Conservation (phyloP, 2,888 invertebrate species). For the Yponomeuta malinellus region DNA sequence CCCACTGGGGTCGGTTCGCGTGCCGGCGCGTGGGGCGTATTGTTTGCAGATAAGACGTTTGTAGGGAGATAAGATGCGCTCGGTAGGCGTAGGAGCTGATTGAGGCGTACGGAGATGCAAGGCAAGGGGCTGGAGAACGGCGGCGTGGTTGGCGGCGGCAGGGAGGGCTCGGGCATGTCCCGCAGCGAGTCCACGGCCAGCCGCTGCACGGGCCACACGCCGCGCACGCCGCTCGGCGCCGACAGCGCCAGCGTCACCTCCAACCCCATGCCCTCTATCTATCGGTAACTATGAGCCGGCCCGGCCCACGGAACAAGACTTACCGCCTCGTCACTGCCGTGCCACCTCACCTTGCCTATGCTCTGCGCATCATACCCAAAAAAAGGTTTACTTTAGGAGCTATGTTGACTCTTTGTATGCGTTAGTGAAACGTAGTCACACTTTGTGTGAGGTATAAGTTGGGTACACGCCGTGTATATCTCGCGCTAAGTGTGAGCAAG, state of each 20-base stretch:
- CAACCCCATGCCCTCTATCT: constrained; percentile 90
- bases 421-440: no score
- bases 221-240: constrained; percentile 60
- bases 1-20: constrained; percentile 41
- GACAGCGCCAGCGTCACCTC: constrained; percentile 92
- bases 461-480: no score
- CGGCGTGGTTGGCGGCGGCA: constrained; percentile 45
- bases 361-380: background rate
- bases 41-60: constrained; percentile 64
- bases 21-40: constrained; percentile 46
- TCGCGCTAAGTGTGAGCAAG: no score
- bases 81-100: constrained; percentile 64
- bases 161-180: constrained; percentile 77
- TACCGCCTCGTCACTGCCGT: background rate
- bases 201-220: constrained; percentile 64
- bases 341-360: no score
- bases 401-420: no score
- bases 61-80: constrained; percentile 65
- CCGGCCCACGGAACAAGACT: constrained; percentile 1
- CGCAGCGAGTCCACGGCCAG: constrained; percentile 84
- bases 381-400: no score
- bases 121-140: constrained; percentile 47
- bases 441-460: no score
- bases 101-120: constrained; percentile 64
- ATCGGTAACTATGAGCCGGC: constrained; percentile 79